These are phyloP conservation scores for Tor tambroides DNA, from an alignment of 2,113 vertebrate species.

Conservation along the genomic window DNA sequence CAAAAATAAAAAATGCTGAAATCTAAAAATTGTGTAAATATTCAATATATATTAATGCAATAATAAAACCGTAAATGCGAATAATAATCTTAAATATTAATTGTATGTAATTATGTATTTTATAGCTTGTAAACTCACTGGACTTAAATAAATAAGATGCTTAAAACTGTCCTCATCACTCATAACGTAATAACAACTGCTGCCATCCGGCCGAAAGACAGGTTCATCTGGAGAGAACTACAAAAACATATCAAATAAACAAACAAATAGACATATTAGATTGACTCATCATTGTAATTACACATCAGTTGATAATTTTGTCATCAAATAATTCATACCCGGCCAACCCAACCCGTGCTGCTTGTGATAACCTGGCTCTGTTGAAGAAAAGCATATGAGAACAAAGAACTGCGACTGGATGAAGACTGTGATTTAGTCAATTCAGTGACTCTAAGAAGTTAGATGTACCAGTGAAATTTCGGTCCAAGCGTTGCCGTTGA, in stretches of 20 bases:
- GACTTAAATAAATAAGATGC: conserved; percentile 85
- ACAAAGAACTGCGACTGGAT: neutral
- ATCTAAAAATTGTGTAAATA: neutral
- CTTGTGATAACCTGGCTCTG: conserved; percentile 78
- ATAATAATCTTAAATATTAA: neutral
- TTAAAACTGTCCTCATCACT: conserved; percentile 85
- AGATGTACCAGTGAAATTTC: conserved; percentile 55
- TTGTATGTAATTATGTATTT: no score
- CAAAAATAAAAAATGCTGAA: neutral
- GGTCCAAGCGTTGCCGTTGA: conserved; percentile 58
- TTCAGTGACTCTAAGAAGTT: neutral
- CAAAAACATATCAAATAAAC: neutral
- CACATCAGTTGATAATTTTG: neutral
- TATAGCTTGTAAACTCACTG: conserved; percentile 61
- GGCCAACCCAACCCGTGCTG: conserved; percentile 89
- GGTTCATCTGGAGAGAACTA: conserved; percentile 90
- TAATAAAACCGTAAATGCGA: no score
- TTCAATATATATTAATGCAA: neutral
- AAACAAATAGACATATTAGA: neutral
- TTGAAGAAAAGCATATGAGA: conserved; percentile 57
- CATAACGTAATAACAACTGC: conserved; percentile 88
- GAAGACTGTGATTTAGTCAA: neutral
- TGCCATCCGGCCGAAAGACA: conserved; percentile 80
- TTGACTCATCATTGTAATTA: neutral
- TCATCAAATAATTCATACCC: conserved; percentile 80